A percentile compares a stretch with the other conserved stretches of the same genome.
Conservation (phyloP, 2,113 vertebrate genomes). For the Galemys pyrenaicus region DNA sequence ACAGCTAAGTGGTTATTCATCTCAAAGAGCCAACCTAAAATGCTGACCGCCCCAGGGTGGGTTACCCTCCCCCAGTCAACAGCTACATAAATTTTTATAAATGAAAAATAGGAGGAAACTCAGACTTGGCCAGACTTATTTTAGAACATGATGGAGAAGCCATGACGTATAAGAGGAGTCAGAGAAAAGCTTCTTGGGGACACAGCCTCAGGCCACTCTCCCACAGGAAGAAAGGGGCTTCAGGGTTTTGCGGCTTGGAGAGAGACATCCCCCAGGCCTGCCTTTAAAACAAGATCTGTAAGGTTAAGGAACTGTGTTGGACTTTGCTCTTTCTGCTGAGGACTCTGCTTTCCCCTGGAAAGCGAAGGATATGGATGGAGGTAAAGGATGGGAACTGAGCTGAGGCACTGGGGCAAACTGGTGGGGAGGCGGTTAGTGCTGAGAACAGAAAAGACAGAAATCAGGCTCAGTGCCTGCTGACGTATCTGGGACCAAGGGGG, state of each 20-base stretch:
- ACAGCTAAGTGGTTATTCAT: constrained; percentile 49
- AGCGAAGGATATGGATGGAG: not conserved
- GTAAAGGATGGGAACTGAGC: not conserved
- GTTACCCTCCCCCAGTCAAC: not conserved
- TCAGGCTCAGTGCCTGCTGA: not conserved
- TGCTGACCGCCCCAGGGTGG: accelerated
- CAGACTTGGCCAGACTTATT: not conserved
- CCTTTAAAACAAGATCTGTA: constrained; percentile 60
- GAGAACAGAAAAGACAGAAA: not conserved
- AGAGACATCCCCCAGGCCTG: constrained; percentile 74
- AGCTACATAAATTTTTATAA: not conserved
- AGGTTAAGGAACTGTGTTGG: not conserved
- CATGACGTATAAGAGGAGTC: constrained; percentile 65
- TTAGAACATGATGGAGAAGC: constrained; percentile 46
- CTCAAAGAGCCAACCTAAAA: constrained; percentile 49
- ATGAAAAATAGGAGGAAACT: constrained; percentile 60
- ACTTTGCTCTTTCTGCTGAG: not conserved
- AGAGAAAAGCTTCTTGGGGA: constrained; percentile 72
- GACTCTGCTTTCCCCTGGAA: not conserved
- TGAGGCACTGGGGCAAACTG: not conserved
- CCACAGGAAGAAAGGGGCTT: constrained; percentile 75
- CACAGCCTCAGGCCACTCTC: constrained; percentile 72
- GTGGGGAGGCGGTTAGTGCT: accelerated
- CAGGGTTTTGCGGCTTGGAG: constrained; percentile 60
- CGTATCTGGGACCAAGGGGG: not conserved